Evolutionary conservation across 2,797 vertebrate species (phyloP).

Genomic region (Alcedo quadribrachys): DNA sequence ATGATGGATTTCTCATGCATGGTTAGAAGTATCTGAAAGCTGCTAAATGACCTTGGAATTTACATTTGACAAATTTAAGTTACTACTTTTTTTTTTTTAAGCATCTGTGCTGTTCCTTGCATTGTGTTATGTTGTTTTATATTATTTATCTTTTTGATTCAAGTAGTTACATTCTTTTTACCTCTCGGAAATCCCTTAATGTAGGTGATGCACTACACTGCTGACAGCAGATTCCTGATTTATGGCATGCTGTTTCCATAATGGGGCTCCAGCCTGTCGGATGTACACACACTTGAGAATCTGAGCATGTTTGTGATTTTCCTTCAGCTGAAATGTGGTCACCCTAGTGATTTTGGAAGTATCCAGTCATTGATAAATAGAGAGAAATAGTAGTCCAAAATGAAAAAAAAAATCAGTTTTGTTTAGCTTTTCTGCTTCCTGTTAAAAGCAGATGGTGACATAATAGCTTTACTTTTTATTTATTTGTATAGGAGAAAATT

Average conservation of each 20-base stretch:
- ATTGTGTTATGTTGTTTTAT: background rate
- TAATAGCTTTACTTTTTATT: slow-evolving; percentile 19
- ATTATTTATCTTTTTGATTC: slow-evolving; percentile 26
- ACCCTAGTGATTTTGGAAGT: slow-evolving; percentile 31
- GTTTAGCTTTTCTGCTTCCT: slow-evolving; percentile 31
- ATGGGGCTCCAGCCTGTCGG: slow-evolving; percentile 43
- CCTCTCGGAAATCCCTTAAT: slow-evolving; percentile 55
- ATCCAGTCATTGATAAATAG: background rate
- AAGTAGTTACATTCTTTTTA: slow-evolving; percentile 43
- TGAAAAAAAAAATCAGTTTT: background rate
- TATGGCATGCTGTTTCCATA: slow-evolving; percentile 36
- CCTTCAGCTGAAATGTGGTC: background rate
- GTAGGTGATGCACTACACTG: slow-evolving; percentile 22
- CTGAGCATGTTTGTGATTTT: background rate
- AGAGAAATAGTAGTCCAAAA: background rate
- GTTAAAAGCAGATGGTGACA: slow-evolving; percentile 6
- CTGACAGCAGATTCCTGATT: slow-evolving; percentile 39
- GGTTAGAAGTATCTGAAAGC: slow-evolving; percentile 42
- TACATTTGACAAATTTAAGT: slow-evolving; percentile 33
- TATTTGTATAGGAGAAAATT: slow-evolving; percentile 48
- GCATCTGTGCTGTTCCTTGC: background rate
- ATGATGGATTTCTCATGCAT: background rate
- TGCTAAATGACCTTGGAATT: slow-evolving; percentile 64
- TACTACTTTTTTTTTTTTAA: background rate
- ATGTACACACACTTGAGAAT: slow-evolving; percentile 20